Percentiles rank a stretch among this genome's conserved stretches.
Conservation (phyloP, 2,797 vertebrate species). For the Pelochelys cantorii region DNA sequence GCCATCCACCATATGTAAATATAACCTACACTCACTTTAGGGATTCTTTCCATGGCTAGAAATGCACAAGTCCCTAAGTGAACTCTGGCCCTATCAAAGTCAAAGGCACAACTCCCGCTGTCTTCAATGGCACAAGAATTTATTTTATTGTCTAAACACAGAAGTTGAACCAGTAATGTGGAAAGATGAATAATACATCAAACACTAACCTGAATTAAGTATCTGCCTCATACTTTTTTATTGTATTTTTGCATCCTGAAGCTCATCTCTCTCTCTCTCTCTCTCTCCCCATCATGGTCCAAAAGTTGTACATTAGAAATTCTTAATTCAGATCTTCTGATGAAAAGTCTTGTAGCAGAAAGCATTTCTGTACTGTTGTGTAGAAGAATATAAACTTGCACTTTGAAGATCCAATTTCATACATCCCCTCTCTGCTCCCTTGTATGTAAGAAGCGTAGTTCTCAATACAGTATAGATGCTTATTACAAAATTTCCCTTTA, state of each 20-base stretch:
- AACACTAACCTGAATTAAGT: background rate
- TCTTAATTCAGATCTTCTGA: background rate
- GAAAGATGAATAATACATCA: background rate
- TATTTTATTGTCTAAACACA: constrained; percentile 53
- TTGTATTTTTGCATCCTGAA: background rate
- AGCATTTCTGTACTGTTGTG: background rate
- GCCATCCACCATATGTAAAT: background rate
- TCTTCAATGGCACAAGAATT: constrained; percentile 33
- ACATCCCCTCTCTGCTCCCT: background rate
- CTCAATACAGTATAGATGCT: background rate
- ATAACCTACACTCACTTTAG: background rate
- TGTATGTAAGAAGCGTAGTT: background rate
- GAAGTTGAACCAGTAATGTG: background rate
- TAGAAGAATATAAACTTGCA: constrained; percentile 1
- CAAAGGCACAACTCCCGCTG: background rate
- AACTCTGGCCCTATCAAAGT: background rate
- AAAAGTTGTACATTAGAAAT: constrained; percentile 17
- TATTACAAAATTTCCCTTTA: background rate
- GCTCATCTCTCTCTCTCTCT: too few relatives aligned
- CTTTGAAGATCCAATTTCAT: constrained; percentile 44
- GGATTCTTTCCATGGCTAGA: background rate
- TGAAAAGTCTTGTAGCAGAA: constrained; percentile 5
- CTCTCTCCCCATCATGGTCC: background rate
- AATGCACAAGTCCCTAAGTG: background rate
- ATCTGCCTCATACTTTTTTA: background rate